phyloP scores from a whole-genome alignment of 2,888 invertebrate genomes.

The Agriopis marginaria region DNA sequence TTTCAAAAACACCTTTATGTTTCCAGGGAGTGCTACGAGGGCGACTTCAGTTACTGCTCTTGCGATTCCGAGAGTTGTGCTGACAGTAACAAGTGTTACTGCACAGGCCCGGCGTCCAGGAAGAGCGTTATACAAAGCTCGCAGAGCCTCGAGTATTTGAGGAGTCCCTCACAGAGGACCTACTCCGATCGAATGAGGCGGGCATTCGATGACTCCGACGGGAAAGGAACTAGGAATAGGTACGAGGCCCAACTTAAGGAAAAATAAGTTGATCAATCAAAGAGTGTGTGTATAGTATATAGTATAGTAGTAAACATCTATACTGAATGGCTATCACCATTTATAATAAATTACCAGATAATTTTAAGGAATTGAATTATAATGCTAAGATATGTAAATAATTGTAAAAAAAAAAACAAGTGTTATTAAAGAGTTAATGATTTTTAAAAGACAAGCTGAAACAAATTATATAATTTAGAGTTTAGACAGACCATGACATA shows the following conservation, averaged over 20 bases:
- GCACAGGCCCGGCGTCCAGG: conserved; percentile 74
- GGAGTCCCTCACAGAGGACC: conserved; percentile 77
- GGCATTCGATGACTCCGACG: conserved; percentile 78
- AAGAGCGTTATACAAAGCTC: conserved; percentile 69
- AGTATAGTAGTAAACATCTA: too few relatives aligned
- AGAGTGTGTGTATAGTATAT: too few relatives aligned
- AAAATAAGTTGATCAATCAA: too few relatives aligned
- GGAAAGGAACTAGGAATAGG: conserved; percentile 70
- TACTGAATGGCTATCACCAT: too few relatives aligned
- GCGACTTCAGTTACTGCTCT: conserved; percentile 88
- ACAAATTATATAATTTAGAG: too few relatives aligned
- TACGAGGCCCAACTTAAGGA: conserved; percentile 49
- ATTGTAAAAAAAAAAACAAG: too few relatives aligned
- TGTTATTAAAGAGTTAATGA: too few relatives aligned
- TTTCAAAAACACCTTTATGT: background rate
- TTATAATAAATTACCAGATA: too few relatives aligned
- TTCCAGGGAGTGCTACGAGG: conserved; percentile 73
- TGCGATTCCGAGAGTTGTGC: conserved; percentile 95
- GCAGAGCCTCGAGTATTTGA: conserved; percentile 84
- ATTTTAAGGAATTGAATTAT: too few relatives aligned
- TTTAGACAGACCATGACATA: too few relatives aligned
- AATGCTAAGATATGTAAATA: too few relatives aligned
- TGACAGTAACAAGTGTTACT: conserved; percentile 95
- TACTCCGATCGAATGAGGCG: conserved; percentile 74
- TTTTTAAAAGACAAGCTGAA: too few relatives aligned